Evolutionary conservation across 2,888 invertebrate genomes (phyloP).

Genomic region (Leptopterna dolabrata): DNA sequence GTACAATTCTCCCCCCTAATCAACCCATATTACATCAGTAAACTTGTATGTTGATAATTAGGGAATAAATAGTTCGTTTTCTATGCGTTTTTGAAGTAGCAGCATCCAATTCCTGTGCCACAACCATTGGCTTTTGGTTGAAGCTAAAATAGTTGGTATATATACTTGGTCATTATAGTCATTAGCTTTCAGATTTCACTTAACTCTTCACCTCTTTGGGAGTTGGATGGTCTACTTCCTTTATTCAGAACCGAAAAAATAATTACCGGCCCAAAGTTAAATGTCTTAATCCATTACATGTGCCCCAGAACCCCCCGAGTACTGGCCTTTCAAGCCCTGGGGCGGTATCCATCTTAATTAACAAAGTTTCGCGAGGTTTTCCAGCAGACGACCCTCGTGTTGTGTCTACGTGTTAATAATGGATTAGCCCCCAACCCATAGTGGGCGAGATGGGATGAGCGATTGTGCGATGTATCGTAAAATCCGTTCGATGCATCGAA

Average conservation of each 20-base stretch:
- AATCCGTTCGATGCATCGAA: slow-evolving; percentile 16
- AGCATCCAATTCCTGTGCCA: too few species aligned
- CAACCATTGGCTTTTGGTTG: too few species aligned
- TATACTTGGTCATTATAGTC: too few species aligned
- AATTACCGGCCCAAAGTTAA: neutral
- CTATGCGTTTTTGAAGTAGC: too few species aligned
- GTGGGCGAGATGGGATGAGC: neutral
- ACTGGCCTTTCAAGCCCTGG: neutral
- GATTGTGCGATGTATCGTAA: neutral
- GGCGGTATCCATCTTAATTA: neutral
- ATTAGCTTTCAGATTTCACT: too few species aligned
- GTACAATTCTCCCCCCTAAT: too few species aligned
- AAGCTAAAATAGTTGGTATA: too few species aligned
- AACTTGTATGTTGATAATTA: too few species aligned
- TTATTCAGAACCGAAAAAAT: neutral
- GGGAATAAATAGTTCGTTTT: too few species aligned
- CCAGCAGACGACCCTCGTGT: neutral
- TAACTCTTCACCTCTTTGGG: neutral
- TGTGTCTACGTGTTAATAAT: slow-evolving; percentile 2
- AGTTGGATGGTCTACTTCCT: neutral
- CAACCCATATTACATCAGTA: too few species aligned
- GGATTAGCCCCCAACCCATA: neutral
- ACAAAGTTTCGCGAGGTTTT: slow-evolving; percentile 7
- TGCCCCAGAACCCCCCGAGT: neutral
- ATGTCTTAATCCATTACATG: neutral